Evolutionary conservation across 2,888 invertebrate genomes (phyloP), one percentile per base, ranked within the genome.

Genomic region (Cataglyphis rosenhaueri): DNA sequence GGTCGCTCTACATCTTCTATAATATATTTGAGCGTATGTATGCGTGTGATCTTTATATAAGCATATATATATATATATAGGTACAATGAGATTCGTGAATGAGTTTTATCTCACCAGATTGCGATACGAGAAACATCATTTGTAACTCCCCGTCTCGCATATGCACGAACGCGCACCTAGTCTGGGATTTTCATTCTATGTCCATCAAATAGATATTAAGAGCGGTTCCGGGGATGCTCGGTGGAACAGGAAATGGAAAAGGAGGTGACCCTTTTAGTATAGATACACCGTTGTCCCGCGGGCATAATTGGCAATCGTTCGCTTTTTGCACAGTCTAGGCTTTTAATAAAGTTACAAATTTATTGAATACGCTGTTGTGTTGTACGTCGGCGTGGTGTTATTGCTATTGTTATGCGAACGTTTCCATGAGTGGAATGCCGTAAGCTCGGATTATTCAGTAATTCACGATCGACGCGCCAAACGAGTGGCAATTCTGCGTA

Each of bases 341-440:
- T 75, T 73, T 82, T 84, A 87, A 87, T 79, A 71, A 79, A 48
- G 25, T 32, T 82, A 61, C 82, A 84, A 85, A 86, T 86, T 87
- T 85, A 83, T 75, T 66, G 38, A 38, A 70, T 38, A 55, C 48
- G 44, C 66, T 18, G 48, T 44, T 21, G 38, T 32, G 38, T 71
- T 71, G 18, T n/a, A 15, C 71, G 25, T 59, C 71, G 57, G 32
- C 12, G 32, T 21, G 18, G 21, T 55, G 64, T 70, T n/a, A n/a
- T n/a, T 18, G 48, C 18, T 73, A 76, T 82, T 70, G 71, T 81
- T 55, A 68, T 35, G 57, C 15, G 32, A 44, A 65, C 57, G 44
- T 57, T 57, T 29, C 64, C 57, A 38, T 21, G 76, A 44, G 64
- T 62, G 64, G 12, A 52, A 25, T 38, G 29, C 55, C 83, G 57